Percentiles rank a stretch among this genome's conserved stretches.
These are phyloP conservation scores for Artemisiospiza belli DNA, from an alignment of 2,113 vertebrate genomes.

Conservation along the genomic window DNA sequence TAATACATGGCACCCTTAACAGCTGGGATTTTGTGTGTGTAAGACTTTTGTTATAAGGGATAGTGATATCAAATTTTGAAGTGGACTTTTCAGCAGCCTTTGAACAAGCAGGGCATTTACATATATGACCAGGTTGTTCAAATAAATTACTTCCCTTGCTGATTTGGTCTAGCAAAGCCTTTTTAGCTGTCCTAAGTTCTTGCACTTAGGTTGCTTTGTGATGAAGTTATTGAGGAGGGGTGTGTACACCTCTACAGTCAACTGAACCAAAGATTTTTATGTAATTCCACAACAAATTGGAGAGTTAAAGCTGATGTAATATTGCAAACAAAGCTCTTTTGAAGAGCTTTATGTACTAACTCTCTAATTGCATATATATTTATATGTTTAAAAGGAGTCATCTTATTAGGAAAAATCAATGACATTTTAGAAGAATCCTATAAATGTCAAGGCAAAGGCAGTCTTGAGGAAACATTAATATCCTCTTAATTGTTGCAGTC, in stretches of 20 bases:
- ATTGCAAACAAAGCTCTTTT: background rate
- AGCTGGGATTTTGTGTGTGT: background rate
- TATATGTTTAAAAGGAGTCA: background rate
- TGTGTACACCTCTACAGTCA: background rate
- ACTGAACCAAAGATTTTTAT: background rate
- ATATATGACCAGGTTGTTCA: background rate
- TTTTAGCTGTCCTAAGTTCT: background rate
- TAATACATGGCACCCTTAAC: background rate
- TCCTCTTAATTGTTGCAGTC: background rate
- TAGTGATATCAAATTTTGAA: background rate
- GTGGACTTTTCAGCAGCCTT: background rate
- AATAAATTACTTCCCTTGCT: background rate
- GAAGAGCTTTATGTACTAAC: background rate
- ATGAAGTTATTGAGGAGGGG: background rate
- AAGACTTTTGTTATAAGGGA: background rate
- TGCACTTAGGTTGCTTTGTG: background rate
- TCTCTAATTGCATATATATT: background rate
- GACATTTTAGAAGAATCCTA: background rate
- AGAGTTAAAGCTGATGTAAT: background rate
- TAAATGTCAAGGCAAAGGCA: background rate
- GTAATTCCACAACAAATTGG: background rate
- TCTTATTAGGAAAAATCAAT: background rate
- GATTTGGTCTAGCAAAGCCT: background rate
- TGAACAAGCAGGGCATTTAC: background rate
- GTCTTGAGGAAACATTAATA: background rate